Conservation (phyloP, 1,140 invertebrate genomes). For the Tetramorium simillimum region DNA sequence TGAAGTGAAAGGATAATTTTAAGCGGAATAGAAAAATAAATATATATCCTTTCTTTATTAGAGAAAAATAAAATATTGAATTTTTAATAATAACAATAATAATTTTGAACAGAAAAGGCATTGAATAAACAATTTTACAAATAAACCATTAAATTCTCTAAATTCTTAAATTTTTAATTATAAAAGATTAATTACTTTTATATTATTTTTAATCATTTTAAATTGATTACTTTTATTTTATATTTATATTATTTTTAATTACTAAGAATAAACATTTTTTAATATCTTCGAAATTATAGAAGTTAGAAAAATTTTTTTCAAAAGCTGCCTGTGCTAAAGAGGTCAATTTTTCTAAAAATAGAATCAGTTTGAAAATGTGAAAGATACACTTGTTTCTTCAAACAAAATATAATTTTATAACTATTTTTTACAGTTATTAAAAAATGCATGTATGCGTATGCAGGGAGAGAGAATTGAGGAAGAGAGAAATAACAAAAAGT, state of each 20-base stretch:
- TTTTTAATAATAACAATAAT: background rate
- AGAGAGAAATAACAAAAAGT: background rate
- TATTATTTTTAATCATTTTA: background rate
- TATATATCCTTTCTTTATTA: constrained; percentile 36
- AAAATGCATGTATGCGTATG: background rate
- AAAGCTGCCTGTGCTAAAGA: background rate
- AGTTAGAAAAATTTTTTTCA: background rate
- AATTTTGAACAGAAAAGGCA: background rate
- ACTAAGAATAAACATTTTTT: background rate
- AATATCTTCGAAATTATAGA: background rate
- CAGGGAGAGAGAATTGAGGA: background rate
- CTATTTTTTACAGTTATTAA: background rate
- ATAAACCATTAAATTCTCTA: background rate
- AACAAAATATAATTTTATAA: background rate
- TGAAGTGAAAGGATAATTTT: constrained; percentile 21
- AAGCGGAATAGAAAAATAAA: constrained; percentile 8
- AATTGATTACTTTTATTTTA: background rate
- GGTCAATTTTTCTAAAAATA: background rate
- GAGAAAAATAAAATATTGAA: background rate
- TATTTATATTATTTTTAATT: background rate
- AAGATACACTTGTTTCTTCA: background rate
- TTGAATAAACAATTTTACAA: background rate
- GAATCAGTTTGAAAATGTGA: background rate
- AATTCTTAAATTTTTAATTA: background rate
- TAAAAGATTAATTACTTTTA: background rate